Percentiles rank a stretch among this genome's conserved stretches.
Evolutionary conservation across 2,888 invertebrate genomes (phyloP).

Genomic region (Hecatera dysodea): DNA sequence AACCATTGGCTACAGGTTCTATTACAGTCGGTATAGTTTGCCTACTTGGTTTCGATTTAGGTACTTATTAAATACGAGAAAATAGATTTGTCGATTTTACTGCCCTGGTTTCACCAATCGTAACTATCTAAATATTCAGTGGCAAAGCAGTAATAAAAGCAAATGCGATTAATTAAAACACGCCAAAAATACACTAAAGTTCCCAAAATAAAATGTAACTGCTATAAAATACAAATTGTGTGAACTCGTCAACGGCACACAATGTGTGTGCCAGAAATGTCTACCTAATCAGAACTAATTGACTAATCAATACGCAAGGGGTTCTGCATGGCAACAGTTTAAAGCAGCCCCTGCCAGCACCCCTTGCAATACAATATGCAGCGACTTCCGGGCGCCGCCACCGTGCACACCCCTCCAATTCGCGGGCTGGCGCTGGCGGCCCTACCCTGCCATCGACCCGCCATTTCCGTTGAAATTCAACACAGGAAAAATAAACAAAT

Average conservation of each 20-base stretch:
- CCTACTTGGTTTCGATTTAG: no score
- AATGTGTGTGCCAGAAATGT: background rate
- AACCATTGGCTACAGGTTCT: no score
- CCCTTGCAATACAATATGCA: slow-evolving; percentile 63
- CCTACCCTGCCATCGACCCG: slow-evolving; percentile 50
- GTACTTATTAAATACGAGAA: no score
- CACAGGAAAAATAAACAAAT: slow-evolving; percentile 4
- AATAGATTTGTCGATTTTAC: no score
- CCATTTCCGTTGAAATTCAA: slow-evolving; percentile 45
- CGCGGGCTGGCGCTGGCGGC: slow-evolving; percentile 15
- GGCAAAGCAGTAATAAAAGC: no score
- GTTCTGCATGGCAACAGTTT: slow-evolving; percentile 40
- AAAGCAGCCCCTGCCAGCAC: slow-evolving; percentile 30
- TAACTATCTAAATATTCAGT: no score
- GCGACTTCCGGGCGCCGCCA: slow-evolving; percentile 66
- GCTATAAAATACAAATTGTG: background rate
- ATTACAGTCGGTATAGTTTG: no score
- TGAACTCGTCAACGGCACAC: background rate
- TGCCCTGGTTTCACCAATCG: no score
- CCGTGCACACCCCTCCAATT: slow-evolving; percentile 56
- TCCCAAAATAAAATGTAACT: background rate
- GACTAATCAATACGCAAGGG: slow-evolving; percentile 40
- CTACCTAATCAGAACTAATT: slow-evolving; percentile 16
- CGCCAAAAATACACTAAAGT: no score
- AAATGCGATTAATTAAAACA: no score